phyloP scores from a whole-genome alignment of 2,797 vertebrate species.

The Lacerta agilis region DNA sequence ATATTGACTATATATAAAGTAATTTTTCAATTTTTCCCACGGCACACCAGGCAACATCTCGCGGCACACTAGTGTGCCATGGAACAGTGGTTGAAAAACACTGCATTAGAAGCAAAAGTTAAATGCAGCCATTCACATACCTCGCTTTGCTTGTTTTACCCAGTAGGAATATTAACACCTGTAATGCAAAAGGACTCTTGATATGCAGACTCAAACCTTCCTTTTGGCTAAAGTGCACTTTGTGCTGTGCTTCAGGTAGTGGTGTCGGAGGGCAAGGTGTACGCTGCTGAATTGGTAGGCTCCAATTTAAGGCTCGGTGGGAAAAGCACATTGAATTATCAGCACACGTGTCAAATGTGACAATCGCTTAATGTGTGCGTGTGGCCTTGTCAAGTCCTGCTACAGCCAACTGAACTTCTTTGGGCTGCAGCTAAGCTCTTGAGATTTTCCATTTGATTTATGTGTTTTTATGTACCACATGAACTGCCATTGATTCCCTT shows the following conservation, averaged over 20 bases:
- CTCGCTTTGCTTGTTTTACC: neutral
- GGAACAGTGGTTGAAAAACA: no score
- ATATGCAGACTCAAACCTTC: neutral
- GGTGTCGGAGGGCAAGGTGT: no score
- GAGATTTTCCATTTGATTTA: no score
- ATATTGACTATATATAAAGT: no score
- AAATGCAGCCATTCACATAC: neutral
- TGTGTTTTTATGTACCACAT: neutral
- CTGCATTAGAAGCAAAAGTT: neutral
- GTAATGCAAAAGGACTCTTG: neutral
- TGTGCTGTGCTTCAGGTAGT: neutral
- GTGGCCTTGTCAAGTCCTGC: neutral
- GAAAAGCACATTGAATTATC: neutral
- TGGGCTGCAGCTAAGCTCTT: neutral
- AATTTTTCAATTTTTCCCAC: no score
- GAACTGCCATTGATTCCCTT: neutral
- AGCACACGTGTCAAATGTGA: neutral
- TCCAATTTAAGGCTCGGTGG: neutral
- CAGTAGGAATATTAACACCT: neutral
- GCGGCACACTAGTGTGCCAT: no score
- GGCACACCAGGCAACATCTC: no score
- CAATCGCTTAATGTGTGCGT: neutral
- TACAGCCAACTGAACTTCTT: neutral
- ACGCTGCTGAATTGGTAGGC: neutral
- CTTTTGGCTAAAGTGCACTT: neutral